Percentiles rank a stretch among this genome's conserved stretches.
These are phyloP conservation scores for Pangasius djambal DNA, from an alignment of 2,797 vertebrate species.

Conservation along the genomic window DNA sequence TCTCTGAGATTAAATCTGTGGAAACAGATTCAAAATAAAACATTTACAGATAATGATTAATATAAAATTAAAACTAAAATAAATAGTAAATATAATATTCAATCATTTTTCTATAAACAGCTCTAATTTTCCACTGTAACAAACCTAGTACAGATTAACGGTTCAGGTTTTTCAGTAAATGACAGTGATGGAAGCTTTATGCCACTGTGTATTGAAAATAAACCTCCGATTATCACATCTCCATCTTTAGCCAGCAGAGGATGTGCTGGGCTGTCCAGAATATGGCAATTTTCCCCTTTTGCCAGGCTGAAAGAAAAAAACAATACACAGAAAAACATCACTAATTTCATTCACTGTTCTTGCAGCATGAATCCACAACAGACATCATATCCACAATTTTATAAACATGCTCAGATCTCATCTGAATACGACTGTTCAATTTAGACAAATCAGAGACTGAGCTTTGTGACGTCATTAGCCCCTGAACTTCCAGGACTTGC, in stretches of 20 bases:
- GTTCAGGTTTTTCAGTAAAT: constrained; percentile 68
- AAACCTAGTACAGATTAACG: constrained; percentile 72
- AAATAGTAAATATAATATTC: not conserved
- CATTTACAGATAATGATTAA: not conserved
- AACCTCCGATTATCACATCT: constrained; percentile 72
- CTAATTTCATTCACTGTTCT: not conserved
- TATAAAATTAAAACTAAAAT: not conserved
- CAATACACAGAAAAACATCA: constrained; percentile 54
- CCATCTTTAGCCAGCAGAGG: constrained; percentile 71
- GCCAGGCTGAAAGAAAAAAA: constrained; percentile 44
- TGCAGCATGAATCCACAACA: constrained; percentile 2
- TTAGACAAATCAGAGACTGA: constrained; percentile 22
- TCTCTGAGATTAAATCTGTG: constrained; percentile 57
- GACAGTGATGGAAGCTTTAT: constrained; percentile 62
- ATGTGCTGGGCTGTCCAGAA: constrained; percentile 65
- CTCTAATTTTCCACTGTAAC: constrained; percentile 31
- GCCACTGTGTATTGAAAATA: constrained; percentile 76
- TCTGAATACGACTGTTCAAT: not conserved
- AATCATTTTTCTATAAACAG: not conserved
- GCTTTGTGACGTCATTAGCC: constrained; percentile 3
- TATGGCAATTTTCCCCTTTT: constrained; percentile 62
- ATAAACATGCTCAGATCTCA: constrained; percentile 10
- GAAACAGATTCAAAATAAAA: not conserved
- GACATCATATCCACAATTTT: not conserved
- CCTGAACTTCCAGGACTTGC: not conserved